Percentiles rank a stretch among this genome's conserved stretches.
phyloP scores from a whole-genome alignment of 2,888 invertebrate species.

The Lasioglossum calceatum region DNA sequence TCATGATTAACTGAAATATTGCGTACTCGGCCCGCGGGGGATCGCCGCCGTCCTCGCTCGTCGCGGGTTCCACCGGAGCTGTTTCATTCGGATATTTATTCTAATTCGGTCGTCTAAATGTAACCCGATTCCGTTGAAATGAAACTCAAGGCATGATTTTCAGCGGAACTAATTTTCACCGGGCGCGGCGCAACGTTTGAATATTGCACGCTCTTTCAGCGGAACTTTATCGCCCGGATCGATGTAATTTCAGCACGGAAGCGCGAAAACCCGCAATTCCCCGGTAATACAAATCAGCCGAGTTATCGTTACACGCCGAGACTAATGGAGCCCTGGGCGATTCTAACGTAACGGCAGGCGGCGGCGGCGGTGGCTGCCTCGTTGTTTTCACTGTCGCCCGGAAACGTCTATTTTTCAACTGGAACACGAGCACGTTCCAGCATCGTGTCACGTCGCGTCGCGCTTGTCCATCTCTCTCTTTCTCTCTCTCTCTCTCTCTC shows the following conservation, averaged over 20 bases:
- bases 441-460: not conserved
- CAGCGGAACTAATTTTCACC: not conserved
- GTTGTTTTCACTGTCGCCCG: not conserved
- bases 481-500: too few relatives aligned
- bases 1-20: not conserved
- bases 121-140: not conserved
- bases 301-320: conserved; percentile 12
- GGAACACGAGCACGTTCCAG: not conserved
- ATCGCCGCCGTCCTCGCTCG: not conserved
- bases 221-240: not conserved
- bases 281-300: not conserved
- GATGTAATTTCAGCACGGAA: not conserved
- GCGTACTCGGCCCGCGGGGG: not conserved
- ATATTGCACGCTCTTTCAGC: not conserved
- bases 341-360: not conserved
- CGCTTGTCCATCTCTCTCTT: too few relatives aligned
- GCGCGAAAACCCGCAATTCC: not conserved
- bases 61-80: not conserved
- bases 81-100: not conserved
- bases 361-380: not conserved
- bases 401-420: conserved; percentile 16
- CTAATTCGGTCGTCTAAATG: not conserved
- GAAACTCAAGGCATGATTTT: not conserved
- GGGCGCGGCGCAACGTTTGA: conserved; percentile 1
- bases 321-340: conserved; percentile 9